These are phyloP conservation scores for Poeciliopsis paucimaculata DNA, from an alignment of 2,797 vertebrate genomes.

Conservation along the genomic window DNA sequence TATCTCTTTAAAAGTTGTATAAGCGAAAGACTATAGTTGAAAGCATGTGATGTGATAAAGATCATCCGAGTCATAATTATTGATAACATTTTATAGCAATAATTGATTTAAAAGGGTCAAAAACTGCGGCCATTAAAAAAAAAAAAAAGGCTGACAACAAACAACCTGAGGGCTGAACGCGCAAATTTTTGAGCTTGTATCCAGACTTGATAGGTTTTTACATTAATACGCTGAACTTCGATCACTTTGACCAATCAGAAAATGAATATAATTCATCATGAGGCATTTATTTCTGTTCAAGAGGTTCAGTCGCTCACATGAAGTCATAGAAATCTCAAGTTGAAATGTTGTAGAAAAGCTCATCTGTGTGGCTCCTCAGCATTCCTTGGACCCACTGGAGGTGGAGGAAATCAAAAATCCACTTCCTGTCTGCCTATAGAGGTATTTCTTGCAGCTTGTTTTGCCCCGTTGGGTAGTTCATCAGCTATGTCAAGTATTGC, in stretches of 20 bases:
- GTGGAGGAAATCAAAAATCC: slow-evolving; percentile 22
- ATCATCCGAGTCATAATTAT: too few species aligned
- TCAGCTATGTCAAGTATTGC: background rate
- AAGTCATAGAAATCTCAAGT: slow-evolving; percentile 7
- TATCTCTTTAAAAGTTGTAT: too few species aligned
- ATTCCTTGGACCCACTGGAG: background rate
- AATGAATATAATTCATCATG: slow-evolving; percentile 6
- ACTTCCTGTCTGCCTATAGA: background rate
- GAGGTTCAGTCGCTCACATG: slow-evolving; percentile 5
- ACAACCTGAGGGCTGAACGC: too few species aligned
- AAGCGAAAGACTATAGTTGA: too few species aligned
- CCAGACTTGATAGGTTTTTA: too few species aligned
- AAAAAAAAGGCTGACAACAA: too few species aligned
- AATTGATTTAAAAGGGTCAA: too few species aligned
- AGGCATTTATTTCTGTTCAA: slow-evolving; percentile 8
- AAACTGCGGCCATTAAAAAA: too few species aligned
- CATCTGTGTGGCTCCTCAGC: background rate
- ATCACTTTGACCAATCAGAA: slow-evolving; percentile 16
- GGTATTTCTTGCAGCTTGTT: background rate
- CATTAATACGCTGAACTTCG: background rate
- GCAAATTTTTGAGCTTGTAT: too few species aligned
- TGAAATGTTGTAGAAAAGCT: slow-evolving; percentile 18
- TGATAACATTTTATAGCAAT: too few species aligned
- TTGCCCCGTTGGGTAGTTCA: background rate
- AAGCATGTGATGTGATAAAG: too few species aligned